Evolutionary conservation across 2,888 invertebrate genomes (phyloP).

Genomic region (Chymomyza amoena): DNA sequence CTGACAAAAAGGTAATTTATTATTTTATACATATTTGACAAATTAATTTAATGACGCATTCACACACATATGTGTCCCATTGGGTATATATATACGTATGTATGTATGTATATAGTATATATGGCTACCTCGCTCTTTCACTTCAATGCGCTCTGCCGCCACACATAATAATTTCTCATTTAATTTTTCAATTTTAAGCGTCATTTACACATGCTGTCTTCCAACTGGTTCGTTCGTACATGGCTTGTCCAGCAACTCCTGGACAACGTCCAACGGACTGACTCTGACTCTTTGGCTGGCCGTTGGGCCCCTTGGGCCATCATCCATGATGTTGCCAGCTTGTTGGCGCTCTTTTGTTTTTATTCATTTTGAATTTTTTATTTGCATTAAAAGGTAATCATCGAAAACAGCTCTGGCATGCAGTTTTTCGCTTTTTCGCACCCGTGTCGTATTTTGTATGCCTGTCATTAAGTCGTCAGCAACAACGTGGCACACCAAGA

Average conservation of each 20-base stretch:
- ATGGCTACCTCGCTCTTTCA: slow-evolving; percentile 22
- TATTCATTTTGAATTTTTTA: slow-evolving; percentile 39
- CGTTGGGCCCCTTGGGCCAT: neutral
- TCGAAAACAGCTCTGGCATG: slow-evolving; percentile 57
- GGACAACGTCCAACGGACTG: neutral
- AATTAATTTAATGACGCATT: slow-evolving; percentile 75
- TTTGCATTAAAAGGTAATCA: slow-evolving; percentile 73
- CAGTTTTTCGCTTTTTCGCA: slow-evolving; percentile 72
- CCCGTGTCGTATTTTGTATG: slow-evolving; percentile 73
- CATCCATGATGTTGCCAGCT: slow-evolving; percentile 32
- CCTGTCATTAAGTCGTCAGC: slow-evolving; percentile 74
- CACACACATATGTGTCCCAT: slow-evolving; percentile 27
- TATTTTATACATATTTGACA: slow-evolving; percentile 76
- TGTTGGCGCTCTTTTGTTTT: slow-evolving; percentile 28
- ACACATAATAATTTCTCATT: slow-evolving; percentile 75
- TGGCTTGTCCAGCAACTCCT: neutral
- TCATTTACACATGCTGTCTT: slow-evolving; percentile 73
- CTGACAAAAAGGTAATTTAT: slow-evolving; percentile 75
- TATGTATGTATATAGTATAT: too few relatives aligned
- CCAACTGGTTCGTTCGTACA: slow-evolving; percentile 45
- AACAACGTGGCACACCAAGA: slow-evolving; percentile 6
- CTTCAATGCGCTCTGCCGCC: slow-evolving; percentile 40
- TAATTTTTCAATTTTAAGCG: slow-evolving; percentile 75
- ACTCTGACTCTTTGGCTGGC: slow-evolving; percentile 1
- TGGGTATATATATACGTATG: slow-evolving; percentile 9